A percentile compares a stretch with the other conserved stretches of the same genome.
Conservation (phyloP, 1,140 invertebrate genomes). For the Dreissena polymorpha region DNA sequence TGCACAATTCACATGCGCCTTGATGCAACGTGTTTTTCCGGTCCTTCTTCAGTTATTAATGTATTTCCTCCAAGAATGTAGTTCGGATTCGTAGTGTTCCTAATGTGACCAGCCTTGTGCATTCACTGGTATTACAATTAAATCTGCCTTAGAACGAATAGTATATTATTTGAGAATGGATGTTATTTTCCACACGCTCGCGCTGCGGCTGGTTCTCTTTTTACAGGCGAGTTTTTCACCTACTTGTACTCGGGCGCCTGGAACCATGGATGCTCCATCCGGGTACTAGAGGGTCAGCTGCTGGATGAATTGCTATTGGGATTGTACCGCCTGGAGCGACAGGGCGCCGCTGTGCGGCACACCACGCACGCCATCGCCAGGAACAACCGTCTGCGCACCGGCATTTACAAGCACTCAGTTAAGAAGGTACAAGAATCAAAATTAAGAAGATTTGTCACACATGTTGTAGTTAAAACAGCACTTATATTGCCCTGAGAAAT, state of each 20-base stretch:
- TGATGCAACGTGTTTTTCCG: no score
- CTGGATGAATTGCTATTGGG: slow-evolving; percentile 32
- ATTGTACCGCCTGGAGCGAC: slow-evolving; percentile 25
- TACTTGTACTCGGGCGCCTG: slow-evolving; percentile 40
- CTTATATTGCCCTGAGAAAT: no score
- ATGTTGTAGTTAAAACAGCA: not conserved
- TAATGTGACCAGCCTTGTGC: no score
- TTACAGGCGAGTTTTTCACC: slow-evolving; percentile 28
- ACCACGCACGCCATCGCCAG: slow-evolving; percentile 47
- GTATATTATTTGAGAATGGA: no score
- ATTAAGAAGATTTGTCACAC: not conserved
- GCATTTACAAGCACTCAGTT: slow-evolving; percentile 18
- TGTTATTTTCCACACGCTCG: no score
- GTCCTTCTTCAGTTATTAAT: no score
- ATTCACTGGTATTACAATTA: no score
- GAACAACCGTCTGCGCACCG: slow-evolving; percentile 17
- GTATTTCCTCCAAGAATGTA: no score
- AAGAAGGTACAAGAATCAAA: slow-evolving; percentile 8
- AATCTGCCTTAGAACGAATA: no score
- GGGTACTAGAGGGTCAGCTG: slow-evolving; percentile 44
- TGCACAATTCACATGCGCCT: no score
- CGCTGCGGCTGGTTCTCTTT: not conserved
- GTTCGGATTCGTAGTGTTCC: no score
- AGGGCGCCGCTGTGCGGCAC: slow-evolving; percentile 28
- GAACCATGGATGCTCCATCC: slow-evolving; percentile 30